Evolutionary conservation across 2,113 vertebrate species (phyloP).

Genomic region (Forbesichthys papilliferus): DNA sequence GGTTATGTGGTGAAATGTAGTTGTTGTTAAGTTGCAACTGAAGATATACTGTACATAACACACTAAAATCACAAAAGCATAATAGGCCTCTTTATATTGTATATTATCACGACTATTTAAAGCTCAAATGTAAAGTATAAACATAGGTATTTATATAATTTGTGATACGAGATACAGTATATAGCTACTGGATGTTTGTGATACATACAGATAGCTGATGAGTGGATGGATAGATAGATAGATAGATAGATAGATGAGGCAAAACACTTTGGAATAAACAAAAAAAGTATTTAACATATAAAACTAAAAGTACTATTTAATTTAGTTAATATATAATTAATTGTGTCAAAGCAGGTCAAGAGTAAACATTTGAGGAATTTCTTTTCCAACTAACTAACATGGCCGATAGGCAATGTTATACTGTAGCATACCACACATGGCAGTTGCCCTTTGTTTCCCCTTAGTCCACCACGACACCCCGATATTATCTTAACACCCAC

Average conservation of each 20-base stretch:
- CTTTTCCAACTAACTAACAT: not conserved
- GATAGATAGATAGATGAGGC: too few species aligned
- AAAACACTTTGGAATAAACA: not conserved
- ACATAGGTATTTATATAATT: not conserved
- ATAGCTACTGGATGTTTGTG: too few species aligned
- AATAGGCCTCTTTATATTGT: too few species aligned
- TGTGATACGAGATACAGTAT: not conserved
- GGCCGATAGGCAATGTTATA: constrained; percentile 12
- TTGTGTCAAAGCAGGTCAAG: not conserved
- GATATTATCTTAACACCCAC: constrained; percentile 57
- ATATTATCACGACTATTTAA: too few species aligned
- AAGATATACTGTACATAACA: too few species aligned
- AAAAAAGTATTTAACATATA: too few species aligned
- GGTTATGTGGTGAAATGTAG: not conserved
- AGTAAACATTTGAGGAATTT: not conserved
- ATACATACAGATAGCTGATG: too few species aligned
- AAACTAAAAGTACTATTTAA: not conserved
- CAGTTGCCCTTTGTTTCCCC: not conserved
- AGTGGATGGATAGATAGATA: too few species aligned
- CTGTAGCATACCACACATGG: constrained; percentile 25
- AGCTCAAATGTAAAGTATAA: too few species aligned
- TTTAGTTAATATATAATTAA: not conserved
- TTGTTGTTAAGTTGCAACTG: not conserved
- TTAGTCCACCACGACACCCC: constrained; percentile 4
- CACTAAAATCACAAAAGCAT: too few species aligned